Base-by-base conservation (phyloP, 2,888 invertebrate genomes). In the Ellobium chinense region DNA sequence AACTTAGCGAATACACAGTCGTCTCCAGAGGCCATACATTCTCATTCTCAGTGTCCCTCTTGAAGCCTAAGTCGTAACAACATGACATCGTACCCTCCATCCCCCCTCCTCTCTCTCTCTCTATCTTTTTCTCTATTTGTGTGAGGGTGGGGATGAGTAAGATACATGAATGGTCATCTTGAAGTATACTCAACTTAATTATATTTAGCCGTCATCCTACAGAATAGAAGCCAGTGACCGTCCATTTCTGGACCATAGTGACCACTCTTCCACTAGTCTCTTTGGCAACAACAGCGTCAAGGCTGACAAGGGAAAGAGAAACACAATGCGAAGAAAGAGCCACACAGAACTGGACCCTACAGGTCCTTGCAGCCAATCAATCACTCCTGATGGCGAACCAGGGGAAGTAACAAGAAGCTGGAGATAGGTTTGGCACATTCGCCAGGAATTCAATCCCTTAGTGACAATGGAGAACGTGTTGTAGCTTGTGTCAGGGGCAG, bases 321-420 rank as follows among this genome's bases (percentile, higher is more conserved):
- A n/a, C n/a, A n/a, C n/a, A n/a, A n/a, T n/a, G n/a, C n/a, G 5
- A 9, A 27, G 31, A 56, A n/a, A 54, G 56, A 70, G 70, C 70
- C 34, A 72, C 37, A 24, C 72, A 72, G 24, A 46, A 14, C 34
- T 36, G 34, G 58, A 72, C 37, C 56, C 34, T 24, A 37, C 72
- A 36, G 72, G 72, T 72, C 72, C 56, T 14, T 24, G 14, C 72
- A 36, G 58, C 34, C 58, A 36, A 72, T 72, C 72, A 72, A 72
- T 72, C 72, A 72, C 72, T 60, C 60, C 24, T 58, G 72, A 72
- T 72, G 72, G 72, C 24, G 9, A 34, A 58, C 36, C 34, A 37
- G 24, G 24, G 36, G 58, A 36, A 36, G 58, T 21, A 56, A 72
- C 72, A 72, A 0, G 56, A 12, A 1, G 12, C n/a, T 1, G 18